These are phyloP conservation scores for Steinernema khuongi DNA, from an alignment of 1,140 invertebrate species.

Conservation along the genomic window DNA sequence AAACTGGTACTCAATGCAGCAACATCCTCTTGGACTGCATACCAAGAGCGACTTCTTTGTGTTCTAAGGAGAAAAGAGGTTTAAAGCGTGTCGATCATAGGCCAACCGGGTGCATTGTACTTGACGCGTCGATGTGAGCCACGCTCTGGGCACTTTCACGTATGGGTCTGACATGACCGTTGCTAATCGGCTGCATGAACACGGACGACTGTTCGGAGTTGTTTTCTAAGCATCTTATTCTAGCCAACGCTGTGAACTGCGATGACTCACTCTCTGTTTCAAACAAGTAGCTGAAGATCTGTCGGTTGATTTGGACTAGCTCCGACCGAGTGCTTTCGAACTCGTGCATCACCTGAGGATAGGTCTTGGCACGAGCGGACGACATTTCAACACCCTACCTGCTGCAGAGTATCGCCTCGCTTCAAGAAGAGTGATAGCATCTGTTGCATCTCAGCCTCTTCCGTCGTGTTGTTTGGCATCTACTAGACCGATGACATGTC, in stretches of 20 bases:
- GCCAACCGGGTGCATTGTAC: neutral
- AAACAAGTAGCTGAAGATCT: constrained; percentile 1
- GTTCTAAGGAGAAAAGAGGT: neutral
- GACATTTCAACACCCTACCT: neutral
- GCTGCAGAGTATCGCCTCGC: neutral
- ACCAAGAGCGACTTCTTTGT: neutral
- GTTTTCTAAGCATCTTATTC: neutral
- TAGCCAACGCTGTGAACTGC: neutral
- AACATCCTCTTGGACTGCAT: neutral
- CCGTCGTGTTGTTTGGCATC: constrained; percentile 12
- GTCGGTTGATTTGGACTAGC: neutral
- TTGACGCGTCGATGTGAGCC: neutral
- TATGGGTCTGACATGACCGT: neutral
- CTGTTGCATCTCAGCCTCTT: neutral
- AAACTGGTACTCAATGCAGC: neutral
- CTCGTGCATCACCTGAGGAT: neutral
- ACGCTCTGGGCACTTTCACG: neutral
- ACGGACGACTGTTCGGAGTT: neutral
- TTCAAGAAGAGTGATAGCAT: neutral
- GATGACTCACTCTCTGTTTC: constrained; percentile 8
- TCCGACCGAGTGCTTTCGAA: neutral
- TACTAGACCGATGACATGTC: neutral
- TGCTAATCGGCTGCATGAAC: constrained; percentile 1
- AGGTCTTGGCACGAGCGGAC: neutral
- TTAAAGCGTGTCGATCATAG: neutral